Evolutionary conservation across 2,888 invertebrate species (phyloP).

Genomic region (Ochropleura plecta): DNA sequence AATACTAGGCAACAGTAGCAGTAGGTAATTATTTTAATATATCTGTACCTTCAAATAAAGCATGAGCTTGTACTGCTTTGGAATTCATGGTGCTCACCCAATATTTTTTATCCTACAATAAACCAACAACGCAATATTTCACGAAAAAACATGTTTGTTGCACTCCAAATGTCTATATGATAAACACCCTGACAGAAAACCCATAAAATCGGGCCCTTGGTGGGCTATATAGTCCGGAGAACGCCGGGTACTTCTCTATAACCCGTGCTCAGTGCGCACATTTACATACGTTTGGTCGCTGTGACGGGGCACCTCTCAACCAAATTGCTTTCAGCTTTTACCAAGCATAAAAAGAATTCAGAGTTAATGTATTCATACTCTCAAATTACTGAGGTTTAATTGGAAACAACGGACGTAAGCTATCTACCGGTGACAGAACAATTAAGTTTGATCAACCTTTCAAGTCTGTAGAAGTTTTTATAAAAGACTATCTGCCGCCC

Average conservation of each 20-base stretch:
- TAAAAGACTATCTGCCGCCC: too few species aligned
- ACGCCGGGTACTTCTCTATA: constrained; percentile 44
- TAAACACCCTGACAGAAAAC: constrained; percentile 57
- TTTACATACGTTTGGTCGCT: constrained; percentile 74
- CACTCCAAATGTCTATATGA: constrained; percentile 59
- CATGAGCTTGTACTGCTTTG: not conserved
- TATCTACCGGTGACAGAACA: constrained; percentile 5
- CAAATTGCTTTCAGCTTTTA: constrained; percentile 79
- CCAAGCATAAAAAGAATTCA: constrained; percentile 69
- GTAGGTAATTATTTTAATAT: not conserved
- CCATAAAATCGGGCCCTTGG: constrained; percentile 63
- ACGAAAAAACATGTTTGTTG: constrained; percentile 64
- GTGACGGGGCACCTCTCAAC: constrained; percentile 75
- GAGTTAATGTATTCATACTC: constrained; percentile 66
- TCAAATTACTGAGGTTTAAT: constrained; percentile 53
- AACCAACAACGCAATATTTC: constrained; percentile 47
- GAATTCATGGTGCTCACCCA: constrained; percentile 2
- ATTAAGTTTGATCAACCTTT: constrained; percentile 17
- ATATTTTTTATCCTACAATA: constrained; percentile 41
- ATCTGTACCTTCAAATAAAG: not conserved
- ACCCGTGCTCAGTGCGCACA: constrained; percentile 68
- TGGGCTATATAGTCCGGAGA: constrained; percentile 38
- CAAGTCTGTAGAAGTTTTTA: not conserved
- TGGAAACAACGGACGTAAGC: constrained; percentile 19
- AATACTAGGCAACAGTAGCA: not conserved